Evolutionary conservation across 1,140 invertebrate genomes (phyloP), one percentile per base, ranked within the genome.

Genomic region (Drosophila bocqueti): DNA sequence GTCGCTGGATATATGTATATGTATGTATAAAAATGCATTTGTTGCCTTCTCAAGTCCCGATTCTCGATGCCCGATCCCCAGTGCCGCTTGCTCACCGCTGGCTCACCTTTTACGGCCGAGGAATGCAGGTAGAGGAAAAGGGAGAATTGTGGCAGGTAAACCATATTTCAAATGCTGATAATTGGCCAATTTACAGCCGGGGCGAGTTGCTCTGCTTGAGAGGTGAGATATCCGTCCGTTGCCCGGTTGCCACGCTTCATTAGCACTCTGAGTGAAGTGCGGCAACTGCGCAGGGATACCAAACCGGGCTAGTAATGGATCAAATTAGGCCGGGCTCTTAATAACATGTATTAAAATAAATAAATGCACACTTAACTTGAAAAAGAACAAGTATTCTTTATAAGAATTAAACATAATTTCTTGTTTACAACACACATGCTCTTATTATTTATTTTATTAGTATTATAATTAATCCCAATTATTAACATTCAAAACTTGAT

Each of bases 91-190:
- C 52, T 55, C 34, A n/a, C 24, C 47, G 54, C 54, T 40, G 54
- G 34, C 36, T 46, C 31, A 43, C 64, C 63, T 77, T 68, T 76
- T 54, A 77, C 43, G 45, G 63, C 38, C 15, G 13, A 57, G 10
- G 47, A 47, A 61, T 55, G 57, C 84, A 87, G 82, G 82, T 85
- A 86, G 75, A 79, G 64, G 57, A 34, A 34, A 34, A 31, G 62
- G 47, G 47, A 26, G 49, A 55, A 52, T 69, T 67, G 49, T 72
- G 46, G 57, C 85, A 89, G 85, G 85, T 89, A 89, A 79, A 82
- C 52, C 79, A 89, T 76, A 85, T 89, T 90, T 90, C 85, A 90
- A 89, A 90, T 89, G 79, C 75, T 66, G 85, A 89, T 89, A 89
- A 89, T 89, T 89, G 85, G 85, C 85, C 85, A 89, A 89, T 89